Conservation (phyloP, 2,113 vertebrate genomes). For the Xenotilapia leptura region DNA sequence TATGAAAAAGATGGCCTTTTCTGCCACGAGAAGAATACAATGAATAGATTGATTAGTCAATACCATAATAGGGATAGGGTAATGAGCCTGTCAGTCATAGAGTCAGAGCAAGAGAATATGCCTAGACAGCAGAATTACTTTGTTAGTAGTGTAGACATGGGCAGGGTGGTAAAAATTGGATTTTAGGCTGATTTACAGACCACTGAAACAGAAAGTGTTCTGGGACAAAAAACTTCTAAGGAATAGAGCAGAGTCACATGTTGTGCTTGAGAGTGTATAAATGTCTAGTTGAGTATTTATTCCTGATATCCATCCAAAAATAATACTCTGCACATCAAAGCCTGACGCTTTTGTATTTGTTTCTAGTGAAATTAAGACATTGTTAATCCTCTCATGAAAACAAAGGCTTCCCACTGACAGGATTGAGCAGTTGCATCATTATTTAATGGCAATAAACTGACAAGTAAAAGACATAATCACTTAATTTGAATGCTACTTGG, state of each 20-base stretch:
- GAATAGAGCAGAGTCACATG: background rate
- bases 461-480: background rate
- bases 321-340: background rate
- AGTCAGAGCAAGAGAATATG: slow-evolving; percentile 23
- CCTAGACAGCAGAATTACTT: slow-evolving; percentile 12
- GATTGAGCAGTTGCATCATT: background rate
- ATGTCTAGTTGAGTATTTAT: background rate
- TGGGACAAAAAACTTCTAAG: background rate
- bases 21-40: slow-evolving; percentile 44
- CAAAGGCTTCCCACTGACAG: background rate
- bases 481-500: background rate
- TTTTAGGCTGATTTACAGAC: background rate
- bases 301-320: background rate
- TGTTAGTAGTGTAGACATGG: background rate
- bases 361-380: background rate
- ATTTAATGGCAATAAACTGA: background rate
- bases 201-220: background rate
- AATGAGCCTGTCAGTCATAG: slow-evolving; percentile 66
- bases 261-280: background rate
- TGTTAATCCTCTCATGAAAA: slow-evolving; percentile 9
- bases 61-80: slow-evolving; percentile 65
- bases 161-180: background rate
- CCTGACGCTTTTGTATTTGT: background rate
- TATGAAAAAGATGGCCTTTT: slow-evolving; percentile 60
- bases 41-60: slow-evolving; percentile 70